These are phyloP conservation scores for Oreochromis grahami DNA, from an alignment of 2,797 vertebrate genomes.

Conservation along the genomic window DNA sequence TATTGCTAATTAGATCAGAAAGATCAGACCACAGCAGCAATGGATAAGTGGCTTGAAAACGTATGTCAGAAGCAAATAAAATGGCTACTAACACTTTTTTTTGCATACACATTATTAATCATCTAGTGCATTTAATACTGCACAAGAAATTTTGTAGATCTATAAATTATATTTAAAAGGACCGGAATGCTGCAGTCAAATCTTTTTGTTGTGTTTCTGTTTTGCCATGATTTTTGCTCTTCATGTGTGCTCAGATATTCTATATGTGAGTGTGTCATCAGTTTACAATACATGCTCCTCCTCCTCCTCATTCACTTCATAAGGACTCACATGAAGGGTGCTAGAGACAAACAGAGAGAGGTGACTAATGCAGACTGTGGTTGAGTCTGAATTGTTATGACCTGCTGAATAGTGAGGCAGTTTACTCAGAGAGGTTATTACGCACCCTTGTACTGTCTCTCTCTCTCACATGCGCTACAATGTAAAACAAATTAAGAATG, in stretches of 20 bases:
- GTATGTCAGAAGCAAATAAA: not conserved
- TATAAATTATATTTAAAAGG: not conserved
- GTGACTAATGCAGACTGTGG: conserved; percentile 23
- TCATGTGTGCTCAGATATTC: not conserved
- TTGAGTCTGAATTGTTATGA: conserved; percentile 15
- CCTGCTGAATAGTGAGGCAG: conserved; percentile 7
- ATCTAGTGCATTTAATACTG: not conserved
- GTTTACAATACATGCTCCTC: not conserved
- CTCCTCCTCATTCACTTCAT: not conserved
- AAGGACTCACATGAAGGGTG: conserved; percentile 4
- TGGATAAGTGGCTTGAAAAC: not conserved
- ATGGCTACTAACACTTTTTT: not conserved
- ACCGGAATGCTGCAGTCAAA: not conserved
- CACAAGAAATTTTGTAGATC: fast-evolving
- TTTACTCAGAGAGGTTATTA: not conserved
- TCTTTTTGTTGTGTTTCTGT: not conserved
- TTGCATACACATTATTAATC: not conserved
- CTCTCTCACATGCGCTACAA: not conserved
- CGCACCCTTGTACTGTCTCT: not conserved
- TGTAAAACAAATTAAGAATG: not conserved
- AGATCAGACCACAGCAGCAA: not conserved
- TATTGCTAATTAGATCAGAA: not conserved
- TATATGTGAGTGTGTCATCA: not conserved
- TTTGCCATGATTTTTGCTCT: not conserved
- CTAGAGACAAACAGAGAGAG: not conserved